Percentiles rank a stretch among this genome's conserved stretches.
These are phyloP conservation scores for Archaeoteleia sp. DNA, from an alignment of 2,888 invertebrate genomes.

Conservation along the genomic window DNA sequence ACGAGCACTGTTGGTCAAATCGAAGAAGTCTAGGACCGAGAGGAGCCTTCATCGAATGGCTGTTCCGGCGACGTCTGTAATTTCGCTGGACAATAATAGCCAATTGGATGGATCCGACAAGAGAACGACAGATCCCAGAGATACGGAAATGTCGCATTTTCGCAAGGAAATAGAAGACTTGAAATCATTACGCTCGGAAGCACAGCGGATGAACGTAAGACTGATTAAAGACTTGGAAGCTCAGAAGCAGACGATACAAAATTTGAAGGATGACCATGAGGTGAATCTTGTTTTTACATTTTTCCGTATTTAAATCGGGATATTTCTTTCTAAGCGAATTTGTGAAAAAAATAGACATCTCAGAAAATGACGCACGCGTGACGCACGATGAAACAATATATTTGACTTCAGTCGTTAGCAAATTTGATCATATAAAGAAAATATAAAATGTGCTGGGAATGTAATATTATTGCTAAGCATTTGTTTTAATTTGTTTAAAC, in stretches of 20 bases:
- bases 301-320: too few species aligned
- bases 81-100: background rate
- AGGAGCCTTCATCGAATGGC: constrained; percentile 14
- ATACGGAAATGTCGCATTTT: constrained; percentile 1
- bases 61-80: background rate
- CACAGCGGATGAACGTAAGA: constrained; percentile 57
- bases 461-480: too few species aligned
- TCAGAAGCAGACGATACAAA: constrained; percentile 58
- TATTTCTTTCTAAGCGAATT: too few species aligned
- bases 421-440: too few species aligned
- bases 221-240: constrained; percentile 59
- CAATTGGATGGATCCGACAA: background rate
- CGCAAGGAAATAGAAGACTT: constrained; percentile 59
- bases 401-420: too few species aligned
- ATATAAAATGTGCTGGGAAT: too few species aligned
- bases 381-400: too few species aligned
- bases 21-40: constrained; percentile 19
- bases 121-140: background rate
- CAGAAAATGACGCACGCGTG: too few species aligned
- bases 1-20: constrained; percentile 7
- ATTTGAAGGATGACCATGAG: constrained; percentile 61
- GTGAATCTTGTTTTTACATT: constrained; percentile 54
- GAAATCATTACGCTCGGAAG: constrained; percentile 53
- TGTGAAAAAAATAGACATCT: too few species aligned
- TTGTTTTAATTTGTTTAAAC: too few species aligned